Evolutionary conservation across 2,113 vertebrate genomes (phyloP).

Genomic region (Eulemur rufifrons): DNA sequence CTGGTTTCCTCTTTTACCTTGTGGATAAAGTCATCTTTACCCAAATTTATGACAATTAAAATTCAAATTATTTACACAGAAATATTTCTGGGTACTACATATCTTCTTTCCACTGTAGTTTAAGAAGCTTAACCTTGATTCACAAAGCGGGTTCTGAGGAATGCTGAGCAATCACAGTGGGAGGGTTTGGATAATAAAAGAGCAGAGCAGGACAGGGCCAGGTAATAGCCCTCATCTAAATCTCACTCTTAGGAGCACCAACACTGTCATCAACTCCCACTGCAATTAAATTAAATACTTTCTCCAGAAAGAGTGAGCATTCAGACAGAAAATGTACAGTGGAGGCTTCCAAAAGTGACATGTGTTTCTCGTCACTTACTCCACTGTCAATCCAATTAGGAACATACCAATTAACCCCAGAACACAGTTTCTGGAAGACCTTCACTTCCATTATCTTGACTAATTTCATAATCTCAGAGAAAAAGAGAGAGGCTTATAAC

Average conservation of each 20-base stretch:
- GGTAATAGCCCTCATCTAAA: not conserved
- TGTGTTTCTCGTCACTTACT: slow-evolving; percentile 62
- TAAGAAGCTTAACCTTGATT: not conserved
- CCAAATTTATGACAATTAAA: not conserved
- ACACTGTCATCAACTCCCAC: not conserved
- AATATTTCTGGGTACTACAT: not conserved
- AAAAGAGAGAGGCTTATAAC: slow-evolving; percentile 43
- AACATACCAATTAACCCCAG: slow-evolving; percentile 64
- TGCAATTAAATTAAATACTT: slow-evolving; percentile 16
- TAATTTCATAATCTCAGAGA: slow-evolving; percentile 59
- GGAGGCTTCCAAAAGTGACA: slow-evolving; percentile 63
- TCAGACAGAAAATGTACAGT: slow-evolving; percentile 15
- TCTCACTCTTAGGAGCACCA: not conserved
- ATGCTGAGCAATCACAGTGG: not conserved
- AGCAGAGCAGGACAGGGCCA: not conserved
- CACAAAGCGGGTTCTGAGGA: not conserved
- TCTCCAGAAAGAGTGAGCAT: slow-evolving; percentile 37
- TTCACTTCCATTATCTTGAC: slow-evolving; percentile 56
- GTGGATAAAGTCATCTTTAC: not conserved
- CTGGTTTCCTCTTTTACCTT: not conserved
- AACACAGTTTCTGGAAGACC: slow-evolving; percentile 43
- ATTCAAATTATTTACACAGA: not conserved
- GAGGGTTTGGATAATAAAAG: not conserved
- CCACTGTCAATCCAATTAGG: slow-evolving; percentile 59
- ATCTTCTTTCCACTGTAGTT: not conserved